phyloP scores from a whole-genome alignment of 2,888 invertebrate genomes.

The Polydrusus pterygomalis region DNA sequence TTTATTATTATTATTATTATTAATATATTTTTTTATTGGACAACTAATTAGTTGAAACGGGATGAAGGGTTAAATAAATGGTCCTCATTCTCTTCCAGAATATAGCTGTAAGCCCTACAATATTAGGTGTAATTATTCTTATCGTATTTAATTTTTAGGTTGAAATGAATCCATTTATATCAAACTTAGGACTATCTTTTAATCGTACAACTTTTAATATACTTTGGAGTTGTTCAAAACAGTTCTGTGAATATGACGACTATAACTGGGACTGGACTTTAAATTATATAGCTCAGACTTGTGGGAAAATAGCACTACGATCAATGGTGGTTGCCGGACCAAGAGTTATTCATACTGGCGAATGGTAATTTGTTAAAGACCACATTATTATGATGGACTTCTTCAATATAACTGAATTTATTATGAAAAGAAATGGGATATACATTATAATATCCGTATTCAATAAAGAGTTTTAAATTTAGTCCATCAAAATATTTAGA shows the following conservation, averaged over 20 bases:
- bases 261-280: slow-evolving; percentile 83
- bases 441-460: too few relatives aligned
- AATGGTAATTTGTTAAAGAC: slow-evolving; percentile 44
- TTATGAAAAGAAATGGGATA: too few relatives aligned
- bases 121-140: neutral
- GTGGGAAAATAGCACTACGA: neutral
- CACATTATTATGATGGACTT: too few relatives aligned
- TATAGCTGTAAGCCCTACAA: neutral
- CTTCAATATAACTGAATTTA: too few relatives aligned
- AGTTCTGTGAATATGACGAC: slow-evolving; percentile 79
- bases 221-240: slow-evolving; percentile 69
- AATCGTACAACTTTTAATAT: slow-evolving; percentile 74
- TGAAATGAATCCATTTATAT: slow-evolving; percentile 86
- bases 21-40: too few relatives aligned
- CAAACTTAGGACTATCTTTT: slow-evolving; percentile 80
- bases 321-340: slow-evolving; percentile 60
- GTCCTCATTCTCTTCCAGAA: too few relatives aligned
- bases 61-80: too few relatives aligned
- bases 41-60: too few relatives aligned
- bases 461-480: too few relatives aligned
- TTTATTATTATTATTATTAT: too few relatives aligned
- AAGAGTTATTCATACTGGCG: slow-evolving; percentile 78
- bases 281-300: slow-evolving; percentile 56
- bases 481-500: too few relatives aligned
- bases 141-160: slow-evolving; percentile 15